Evolutionary conservation across 2,113 vertebrate genomes (phyloP).

Genomic region (Limanda limanda): DNA sequence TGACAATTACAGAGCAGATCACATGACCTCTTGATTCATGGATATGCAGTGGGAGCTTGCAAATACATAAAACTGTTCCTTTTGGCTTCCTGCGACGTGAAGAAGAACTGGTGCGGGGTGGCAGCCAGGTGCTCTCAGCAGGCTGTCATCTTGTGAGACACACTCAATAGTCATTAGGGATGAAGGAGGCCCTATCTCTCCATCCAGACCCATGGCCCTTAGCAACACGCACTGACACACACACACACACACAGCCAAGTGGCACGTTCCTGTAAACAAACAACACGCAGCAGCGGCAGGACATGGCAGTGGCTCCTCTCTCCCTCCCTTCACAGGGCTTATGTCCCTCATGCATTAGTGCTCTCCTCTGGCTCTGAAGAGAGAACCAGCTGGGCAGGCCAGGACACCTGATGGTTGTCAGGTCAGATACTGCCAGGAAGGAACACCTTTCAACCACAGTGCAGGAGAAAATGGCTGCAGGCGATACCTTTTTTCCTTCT

Average conservation of each 20-base stretch:
- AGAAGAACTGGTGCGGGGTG: slow-evolving; percentile 8
- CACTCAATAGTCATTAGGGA: slow-evolving; percentile 76
- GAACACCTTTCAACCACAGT: slow-evolving; percentile 52
- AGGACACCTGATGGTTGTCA: slow-evolving; percentile 66
- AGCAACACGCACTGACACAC: slow-evolving; percentile 69
- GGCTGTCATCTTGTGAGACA: slow-evolving; percentile 75
- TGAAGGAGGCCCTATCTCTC: slow-evolving; percentile 63
- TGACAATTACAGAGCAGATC: slow-evolving; percentile 74
- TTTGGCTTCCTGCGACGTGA: slow-evolving; percentile 28
- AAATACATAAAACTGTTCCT: slow-evolving; percentile 30
- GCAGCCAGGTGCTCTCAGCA: slow-evolving; percentile 74
- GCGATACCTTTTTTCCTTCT: slow-evolving; percentile 10
- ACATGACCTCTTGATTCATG: slow-evolving; percentile 68
- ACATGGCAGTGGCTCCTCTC: slow-evolving; percentile 51
- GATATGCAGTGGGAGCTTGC: slow-evolving; percentile 50
- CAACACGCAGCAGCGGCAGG: slow-evolving; percentile 67
- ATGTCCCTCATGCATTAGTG: slow-evolving; percentile 51
- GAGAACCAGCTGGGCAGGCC: slow-evolving; percentile 51
- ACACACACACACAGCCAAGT: slow-evolving; percentile 58
- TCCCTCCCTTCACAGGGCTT: slow-evolving; percentile 42
- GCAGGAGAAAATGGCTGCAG: slow-evolving; percentile 26
- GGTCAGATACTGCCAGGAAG: slow-evolving; percentile 49
- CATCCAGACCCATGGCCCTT: slow-evolving; percentile 68
- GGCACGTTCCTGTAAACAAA: slow-evolving; percentile 83
- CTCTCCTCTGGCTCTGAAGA: slow-evolving; percentile 43